Conservation (phyloP, 2,797 vertebrate species). For the Columba guinea region DNA sequence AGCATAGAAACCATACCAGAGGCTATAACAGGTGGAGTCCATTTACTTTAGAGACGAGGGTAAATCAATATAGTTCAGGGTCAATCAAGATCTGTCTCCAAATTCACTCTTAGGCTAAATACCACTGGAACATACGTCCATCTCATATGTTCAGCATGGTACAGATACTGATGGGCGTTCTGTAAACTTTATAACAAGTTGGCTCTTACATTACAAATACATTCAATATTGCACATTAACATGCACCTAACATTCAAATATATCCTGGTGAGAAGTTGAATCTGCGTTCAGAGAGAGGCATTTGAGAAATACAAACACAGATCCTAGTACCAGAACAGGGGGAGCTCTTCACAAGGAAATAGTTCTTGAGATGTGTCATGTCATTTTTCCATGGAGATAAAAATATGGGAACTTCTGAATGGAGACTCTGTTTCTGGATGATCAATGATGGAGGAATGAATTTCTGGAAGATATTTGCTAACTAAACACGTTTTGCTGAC, state of each 20-base stretch:
- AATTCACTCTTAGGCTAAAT: neutral
- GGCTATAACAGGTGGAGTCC: neutral
- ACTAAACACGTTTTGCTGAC: neutral
- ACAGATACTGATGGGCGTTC: neutral
- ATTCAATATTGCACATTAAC: neutral
- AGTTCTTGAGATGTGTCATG: neutral
- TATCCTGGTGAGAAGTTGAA: neutral
- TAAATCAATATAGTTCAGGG: neutral
- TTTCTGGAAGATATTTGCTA: constrained; percentile 5
- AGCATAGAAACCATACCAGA: neutral
- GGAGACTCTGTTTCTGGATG: neutral
- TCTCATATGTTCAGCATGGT: neutral
- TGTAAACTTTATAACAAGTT: neutral
- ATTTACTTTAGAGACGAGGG: neutral
- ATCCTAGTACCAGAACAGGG: neutral
- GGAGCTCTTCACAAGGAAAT: neutral
- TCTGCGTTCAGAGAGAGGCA: neutral
- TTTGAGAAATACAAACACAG: neutral
- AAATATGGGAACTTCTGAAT: neutral
- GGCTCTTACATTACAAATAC: neutral
- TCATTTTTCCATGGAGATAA: neutral
- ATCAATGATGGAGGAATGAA: neutral
- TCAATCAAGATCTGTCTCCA: neutral
- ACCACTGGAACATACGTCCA: neutral
- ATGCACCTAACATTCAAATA: neutral